Conservation (phyloP, 2,888 invertebrate species). For the Amblyjoppa fuscipennis region DNA sequence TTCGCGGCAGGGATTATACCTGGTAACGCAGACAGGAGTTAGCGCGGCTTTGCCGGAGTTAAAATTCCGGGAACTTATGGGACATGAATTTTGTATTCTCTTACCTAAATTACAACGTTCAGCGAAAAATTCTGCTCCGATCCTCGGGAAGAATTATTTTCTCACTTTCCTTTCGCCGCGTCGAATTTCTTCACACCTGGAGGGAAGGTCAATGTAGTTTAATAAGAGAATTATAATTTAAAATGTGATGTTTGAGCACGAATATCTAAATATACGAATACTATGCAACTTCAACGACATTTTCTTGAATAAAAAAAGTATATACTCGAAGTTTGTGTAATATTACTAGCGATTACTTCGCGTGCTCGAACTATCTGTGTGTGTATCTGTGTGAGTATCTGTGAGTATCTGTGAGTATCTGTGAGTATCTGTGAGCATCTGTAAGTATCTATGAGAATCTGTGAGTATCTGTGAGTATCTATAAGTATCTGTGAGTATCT, state of each 20-base stretch:
- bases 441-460: too few relatives aligned
- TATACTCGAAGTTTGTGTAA: too few relatives aligned
- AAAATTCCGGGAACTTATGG: not conserved
- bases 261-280: not conserved
- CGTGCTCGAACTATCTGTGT: too few relatives aligned
- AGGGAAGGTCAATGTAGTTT: not conserved
- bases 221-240: not conserved
- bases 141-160: not conserved
- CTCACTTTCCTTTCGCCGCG: not conserved
- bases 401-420: too few relatives aligned
- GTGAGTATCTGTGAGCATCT: too few relatives aligned
- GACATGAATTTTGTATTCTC: slow-evolving; percentile 4
- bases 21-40: not conserved
- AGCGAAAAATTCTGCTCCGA: not conserved
- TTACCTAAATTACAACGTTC: not conserved
- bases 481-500: too few relatives aligned
- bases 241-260: too few relatives aligned
- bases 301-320: not conserved
- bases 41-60: not conserved
- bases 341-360: too few relatives aligned
- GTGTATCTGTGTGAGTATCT: too few relatives aligned
- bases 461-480: too few relatives aligned
- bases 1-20: slow-evolving; percentile 5
- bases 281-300: not conserved
- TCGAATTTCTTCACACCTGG: not conserved